Percentiles rank a stretch among this genome's conserved stretches.
phyloP scores from a whole-genome alignment of 2,113 vertebrate species.

The Gnathonemus longibarbis region DNA sequence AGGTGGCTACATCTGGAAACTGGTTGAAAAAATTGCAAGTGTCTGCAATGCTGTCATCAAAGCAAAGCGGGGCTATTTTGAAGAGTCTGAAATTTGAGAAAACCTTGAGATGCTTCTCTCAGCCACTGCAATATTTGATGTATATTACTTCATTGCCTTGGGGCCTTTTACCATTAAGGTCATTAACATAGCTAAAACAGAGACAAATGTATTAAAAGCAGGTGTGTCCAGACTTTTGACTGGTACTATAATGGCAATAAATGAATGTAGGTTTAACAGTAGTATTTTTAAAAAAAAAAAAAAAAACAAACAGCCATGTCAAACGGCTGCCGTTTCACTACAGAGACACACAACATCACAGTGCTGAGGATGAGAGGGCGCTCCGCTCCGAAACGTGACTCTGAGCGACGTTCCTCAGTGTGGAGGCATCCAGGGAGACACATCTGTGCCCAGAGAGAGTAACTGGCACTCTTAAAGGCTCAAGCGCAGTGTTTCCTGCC shows the following conservation, averaged over 20 bases:
- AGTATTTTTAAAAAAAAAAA: not conserved
- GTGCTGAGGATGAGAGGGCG: conserved; percentile 26
- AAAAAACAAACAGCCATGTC: not conserved
- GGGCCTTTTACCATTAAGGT: not conserved
- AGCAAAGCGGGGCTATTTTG: not conserved
- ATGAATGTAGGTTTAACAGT: conserved; percentile 31
- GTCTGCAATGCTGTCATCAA: not conserved
- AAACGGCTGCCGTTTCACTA: conserved; percentile 9
- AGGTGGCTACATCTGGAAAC: not conserved
- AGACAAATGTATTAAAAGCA: not conserved
- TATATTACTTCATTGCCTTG: not conserved
- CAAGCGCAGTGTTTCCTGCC: not conserved
- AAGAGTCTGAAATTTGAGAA: not conserved
- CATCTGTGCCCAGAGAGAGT: not conserved
- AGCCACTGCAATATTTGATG: not conserved
- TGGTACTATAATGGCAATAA: not conserved
- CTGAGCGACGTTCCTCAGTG: conserved; percentile 19
- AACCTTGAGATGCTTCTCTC: not conserved
- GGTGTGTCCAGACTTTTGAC: not conserved
- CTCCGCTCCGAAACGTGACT: conserved; percentile 16
- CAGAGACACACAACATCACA: not conserved
- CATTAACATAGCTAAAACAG: not conserved
- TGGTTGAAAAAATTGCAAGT: not conserved
- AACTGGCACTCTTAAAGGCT: conserved; percentile 20
- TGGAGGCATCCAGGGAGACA: not conserved